phyloP scores from a whole-genome alignment of 1,140 invertebrate genomes.

The Lasioglossum baleicum region DNA sequence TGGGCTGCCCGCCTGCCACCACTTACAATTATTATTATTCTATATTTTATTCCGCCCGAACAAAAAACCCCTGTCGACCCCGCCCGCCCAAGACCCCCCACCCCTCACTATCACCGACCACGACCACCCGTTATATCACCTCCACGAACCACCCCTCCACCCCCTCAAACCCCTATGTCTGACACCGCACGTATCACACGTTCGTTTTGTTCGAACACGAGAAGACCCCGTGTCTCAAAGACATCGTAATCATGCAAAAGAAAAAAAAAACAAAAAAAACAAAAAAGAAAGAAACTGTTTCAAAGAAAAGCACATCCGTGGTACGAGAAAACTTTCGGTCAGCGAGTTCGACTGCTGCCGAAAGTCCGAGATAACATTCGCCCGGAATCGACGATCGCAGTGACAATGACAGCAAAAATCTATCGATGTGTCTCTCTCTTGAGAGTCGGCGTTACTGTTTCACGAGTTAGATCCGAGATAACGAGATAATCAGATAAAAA shows the following conservation, averaged over 20 bases:
- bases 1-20: slow-evolving; percentile 75
- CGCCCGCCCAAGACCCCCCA: not conserved
- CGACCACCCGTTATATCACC: slow-evolving; percentile 27
- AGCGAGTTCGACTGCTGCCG: not conserved
- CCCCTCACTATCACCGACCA: slow-evolving; percentile 10
- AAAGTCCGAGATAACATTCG: slow-evolving; percentile 1
- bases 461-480: not conserved
- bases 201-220: slow-evolving; percentile 53
- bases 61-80: slow-evolving; percentile 28
- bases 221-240: slow-evolving; percentile 5
- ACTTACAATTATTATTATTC: slow-evolving; percentile 72
- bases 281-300: not conserved
- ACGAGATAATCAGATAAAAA: not conserved
- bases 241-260: slow-evolving; percentile 7
- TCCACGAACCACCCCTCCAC: slow-evolving; percentile 3
- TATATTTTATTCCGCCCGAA: slow-evolving; percentile 54
- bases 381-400: slow-evolving; percentile 60
- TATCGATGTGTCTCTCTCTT: not conserved
- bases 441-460: not conserved
- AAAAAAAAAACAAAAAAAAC: not conserved
- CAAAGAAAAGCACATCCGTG: not conserved
- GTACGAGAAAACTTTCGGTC: slow-evolving; percentile 11
- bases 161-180: slow-evolving; percentile 41
- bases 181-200: slow-evolving; percentile 62
- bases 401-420: slow-evolving; percentile 63